Evolutionary conservation across 2,797 vertebrate genomes (phyloP).

Genomic region (Hemibagrus guttatus): DNA sequence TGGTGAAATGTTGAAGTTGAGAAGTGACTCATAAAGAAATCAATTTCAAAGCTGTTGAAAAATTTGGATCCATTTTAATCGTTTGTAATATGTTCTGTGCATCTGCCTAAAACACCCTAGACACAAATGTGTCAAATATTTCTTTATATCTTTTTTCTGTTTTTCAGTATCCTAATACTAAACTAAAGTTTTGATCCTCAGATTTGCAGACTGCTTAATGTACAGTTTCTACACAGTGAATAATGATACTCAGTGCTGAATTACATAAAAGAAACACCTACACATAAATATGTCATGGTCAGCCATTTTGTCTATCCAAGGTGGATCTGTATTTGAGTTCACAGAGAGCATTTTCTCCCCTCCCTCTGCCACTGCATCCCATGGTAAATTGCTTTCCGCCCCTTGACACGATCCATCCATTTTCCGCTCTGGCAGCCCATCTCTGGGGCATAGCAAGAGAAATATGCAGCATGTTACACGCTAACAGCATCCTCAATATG

Average conservation of each 20-base stretch:
- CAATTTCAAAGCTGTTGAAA: background rate
- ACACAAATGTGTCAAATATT: background rate
- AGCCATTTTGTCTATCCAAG: slow-evolving; percentile 20
- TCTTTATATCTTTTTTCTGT: background rate
- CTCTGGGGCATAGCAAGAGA: slow-evolving; percentile 45
- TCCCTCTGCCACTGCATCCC: slow-evolving; percentile 26
- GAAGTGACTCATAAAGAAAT: slow-evolving; percentile 3
- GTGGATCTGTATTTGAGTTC: slow-evolving; percentile 33
- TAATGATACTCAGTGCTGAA: background rate
- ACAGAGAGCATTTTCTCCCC: slow-evolving; percentile 20
- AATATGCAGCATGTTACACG: slow-evolving; percentile 48
- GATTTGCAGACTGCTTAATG: background rate
- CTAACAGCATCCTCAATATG: slow-evolving; percentile 45
- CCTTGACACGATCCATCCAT: slow-evolving; percentile 56
- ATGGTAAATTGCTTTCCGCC: slow-evolving; percentile 52
- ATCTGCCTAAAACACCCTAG: background rate
- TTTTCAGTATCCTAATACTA: background rate
- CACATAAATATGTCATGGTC: slow-evolving; percentile 25
- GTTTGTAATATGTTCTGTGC: background rate
- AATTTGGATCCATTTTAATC: slow-evolving; percentile 1
- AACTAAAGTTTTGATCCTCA: background rate
- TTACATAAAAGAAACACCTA: slow-evolving; percentile 25
- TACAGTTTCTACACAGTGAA: background rate
- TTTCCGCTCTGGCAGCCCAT: slow-evolving; percentile 47
- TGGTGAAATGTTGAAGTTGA: background rate